phyloP scores from a whole-genome alignment of 2,113 vertebrate genomes.

The Martes martes region DNA sequence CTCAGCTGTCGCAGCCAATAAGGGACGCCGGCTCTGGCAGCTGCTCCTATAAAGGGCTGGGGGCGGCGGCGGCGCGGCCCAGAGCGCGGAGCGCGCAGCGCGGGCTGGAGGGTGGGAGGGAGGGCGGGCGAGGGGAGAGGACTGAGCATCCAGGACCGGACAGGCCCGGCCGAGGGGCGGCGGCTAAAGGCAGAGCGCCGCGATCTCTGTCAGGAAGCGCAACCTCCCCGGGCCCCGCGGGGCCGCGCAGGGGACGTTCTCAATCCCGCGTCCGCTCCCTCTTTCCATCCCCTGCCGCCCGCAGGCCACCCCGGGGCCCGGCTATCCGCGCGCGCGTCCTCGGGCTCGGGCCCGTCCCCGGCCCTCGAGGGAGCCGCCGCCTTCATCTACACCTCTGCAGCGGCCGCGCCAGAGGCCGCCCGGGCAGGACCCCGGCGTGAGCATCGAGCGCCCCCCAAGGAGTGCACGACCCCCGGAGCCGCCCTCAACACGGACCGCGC shows the following conservation, averaged over 20 bases:
- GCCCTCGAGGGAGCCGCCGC: constrained; percentile 66
- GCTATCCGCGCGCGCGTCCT: constrained; percentile 37
- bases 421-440: constrained; percentile 66
- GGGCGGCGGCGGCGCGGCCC: constrained; percentile 77
- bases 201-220: constrained; percentile 49
- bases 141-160: background rate
- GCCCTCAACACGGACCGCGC: constrained; percentile 74
- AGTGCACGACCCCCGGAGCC: constrained; percentile 69
- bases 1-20: constrained; percentile 52
- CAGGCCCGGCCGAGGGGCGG: constrained; percentile 37
- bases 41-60: constrained; percentile 77
- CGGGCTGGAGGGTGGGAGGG: constrained; percentile 72
- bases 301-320: constrained; percentile 55
- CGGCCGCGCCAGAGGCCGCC: constrained; percentile 38
- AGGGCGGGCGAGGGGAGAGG: constrained; percentile 67
- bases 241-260: constrained; percentile 48
- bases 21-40: constrained; percentile 61
- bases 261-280: constrained; percentile 17
- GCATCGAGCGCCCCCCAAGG: constrained; percentile 61
- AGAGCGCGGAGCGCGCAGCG: constrained; percentile 76
- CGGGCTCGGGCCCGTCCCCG: constrained; percentile 54
- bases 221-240: constrained; percentile 47
- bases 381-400: constrained; percentile 60
- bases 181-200: constrained; percentile 2
- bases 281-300: constrained; percentile 41